phyloP scores from a whole-genome alignment of 2,797 vertebrate genomes.

The Threskiornis aethiopicus region DNA sequence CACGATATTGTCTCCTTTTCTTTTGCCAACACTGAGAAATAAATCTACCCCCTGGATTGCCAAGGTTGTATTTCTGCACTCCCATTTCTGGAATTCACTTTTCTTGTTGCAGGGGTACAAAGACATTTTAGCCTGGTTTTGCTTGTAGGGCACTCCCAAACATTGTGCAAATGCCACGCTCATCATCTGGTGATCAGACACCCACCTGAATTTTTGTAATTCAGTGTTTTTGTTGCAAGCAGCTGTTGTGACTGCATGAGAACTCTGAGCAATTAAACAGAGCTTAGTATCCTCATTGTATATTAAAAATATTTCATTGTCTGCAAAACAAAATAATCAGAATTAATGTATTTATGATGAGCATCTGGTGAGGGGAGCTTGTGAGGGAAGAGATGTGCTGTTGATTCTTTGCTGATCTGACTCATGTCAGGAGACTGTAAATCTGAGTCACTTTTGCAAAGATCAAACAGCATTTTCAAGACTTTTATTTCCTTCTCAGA shows the following conservation, averaged over 20 bases:
- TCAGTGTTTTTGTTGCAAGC: constrained; percentile 75
- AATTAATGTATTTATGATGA: not conserved
- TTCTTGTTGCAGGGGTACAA: constrained; percentile 82
- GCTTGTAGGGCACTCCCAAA: constrained; percentile 78
- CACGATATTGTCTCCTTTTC: constrained; percentile 74
- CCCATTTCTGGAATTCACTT: constrained; percentile 86
- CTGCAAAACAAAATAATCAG: constrained; percentile 66
- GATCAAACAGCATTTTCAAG: not conserved
- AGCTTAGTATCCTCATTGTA: constrained; percentile 84
- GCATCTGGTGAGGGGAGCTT: not conserved
- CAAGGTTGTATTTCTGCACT: constrained; percentile 88
- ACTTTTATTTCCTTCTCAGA: not conserved
- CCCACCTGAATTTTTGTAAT: constrained; percentile 88
- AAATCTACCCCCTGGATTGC: constrained; percentile 80
- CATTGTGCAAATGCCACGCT: constrained; percentile 84
- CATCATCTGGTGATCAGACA: constrained; percentile 82
- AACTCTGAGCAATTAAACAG: constrained; percentile 77
- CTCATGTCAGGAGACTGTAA: not conserved
- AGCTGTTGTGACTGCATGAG: constrained; percentile 65
- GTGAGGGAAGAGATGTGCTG: not conserved
- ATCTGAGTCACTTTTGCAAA: not conserved
- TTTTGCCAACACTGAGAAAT: constrained; percentile 85
- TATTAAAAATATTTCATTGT: constrained; percentile 84
- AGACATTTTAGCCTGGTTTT: constrained; percentile 78
- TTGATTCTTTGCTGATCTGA: not conserved